A percentile compares a stretch with the other conserved stretches of the same genome.
phyloP scores from a whole-genome alignment of 35 echinoderm and acorn worm species.

The Anneissia japonica region DNA sequence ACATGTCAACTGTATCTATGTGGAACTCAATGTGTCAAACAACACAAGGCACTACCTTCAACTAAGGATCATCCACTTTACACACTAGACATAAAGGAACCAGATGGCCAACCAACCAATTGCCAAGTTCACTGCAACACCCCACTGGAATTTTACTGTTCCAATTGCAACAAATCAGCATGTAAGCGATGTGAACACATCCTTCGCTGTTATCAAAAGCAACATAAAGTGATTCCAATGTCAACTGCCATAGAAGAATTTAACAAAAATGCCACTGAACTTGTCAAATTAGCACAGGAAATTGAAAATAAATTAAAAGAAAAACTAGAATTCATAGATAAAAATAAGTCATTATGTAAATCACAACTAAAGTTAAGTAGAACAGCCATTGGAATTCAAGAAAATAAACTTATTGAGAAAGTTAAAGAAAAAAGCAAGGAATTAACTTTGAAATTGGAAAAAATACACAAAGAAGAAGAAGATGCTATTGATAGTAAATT shows the following conservation, averaged over 20 bases:
- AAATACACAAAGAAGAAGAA: neutral
- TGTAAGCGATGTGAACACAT: neutral
- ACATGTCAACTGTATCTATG: no score
- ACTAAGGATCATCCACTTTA: no score
- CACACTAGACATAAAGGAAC: no score
- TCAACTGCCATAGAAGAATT: neutral
- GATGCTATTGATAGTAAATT: neutral
- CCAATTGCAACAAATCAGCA: neutral
- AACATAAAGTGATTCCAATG: neutral
- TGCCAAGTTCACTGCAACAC: neutral
- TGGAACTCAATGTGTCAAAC: no score
- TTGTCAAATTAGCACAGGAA: neutral
- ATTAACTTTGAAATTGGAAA: neutral
- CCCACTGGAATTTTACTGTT: neutral
- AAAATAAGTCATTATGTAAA: neutral
- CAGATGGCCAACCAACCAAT: neutral
- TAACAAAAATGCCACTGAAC: neutral
- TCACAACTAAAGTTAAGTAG: neutral
- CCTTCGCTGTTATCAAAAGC: neutral
- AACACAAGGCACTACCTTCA: no score
- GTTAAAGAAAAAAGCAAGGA: neutral
- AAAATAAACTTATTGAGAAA: neutral
- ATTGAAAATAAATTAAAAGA: neutral
- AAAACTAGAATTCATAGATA: neutral
- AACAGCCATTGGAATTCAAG: neutral